Conservation (phyloP, 2,888 invertebrate species). For the Troilus luridus region DNA sequence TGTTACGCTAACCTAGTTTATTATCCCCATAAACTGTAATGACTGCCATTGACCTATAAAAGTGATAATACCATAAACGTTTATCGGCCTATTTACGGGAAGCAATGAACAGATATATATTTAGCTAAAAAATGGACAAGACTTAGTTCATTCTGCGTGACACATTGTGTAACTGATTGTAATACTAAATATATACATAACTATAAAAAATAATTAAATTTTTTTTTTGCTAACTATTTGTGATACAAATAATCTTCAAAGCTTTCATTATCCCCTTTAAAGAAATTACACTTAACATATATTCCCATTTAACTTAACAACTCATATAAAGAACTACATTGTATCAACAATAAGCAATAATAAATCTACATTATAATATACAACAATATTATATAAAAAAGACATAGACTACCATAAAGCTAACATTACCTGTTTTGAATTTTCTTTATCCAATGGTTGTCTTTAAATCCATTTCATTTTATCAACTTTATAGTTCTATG, state of each 20-base stretch:
- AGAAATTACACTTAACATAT: too few species aligned
- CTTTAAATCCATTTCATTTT: background rate
- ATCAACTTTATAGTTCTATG: background rate
- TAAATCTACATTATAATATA: background rate
- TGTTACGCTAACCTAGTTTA: slow-evolving; percentile 12
- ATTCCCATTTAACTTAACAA: too few species aligned
- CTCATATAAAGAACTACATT: too few species aligned
- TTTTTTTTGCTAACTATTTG: too few species aligned
- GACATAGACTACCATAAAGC: background rate
- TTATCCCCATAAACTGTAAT: background rate
- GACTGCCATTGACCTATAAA: background rate
- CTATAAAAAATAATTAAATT: too few species aligned
- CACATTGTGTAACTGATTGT: too few species aligned
- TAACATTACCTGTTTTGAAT: background rate
- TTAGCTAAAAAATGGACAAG: background rate
- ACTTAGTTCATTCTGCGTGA: background rate
- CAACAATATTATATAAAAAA: background rate
- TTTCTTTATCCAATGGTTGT: background rate
- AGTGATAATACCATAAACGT: background rate
- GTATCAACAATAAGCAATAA: background rate
- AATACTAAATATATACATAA: too few species aligned
- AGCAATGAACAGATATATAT: background rate
- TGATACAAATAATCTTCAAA: too few species aligned
- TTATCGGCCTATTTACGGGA: background rate
- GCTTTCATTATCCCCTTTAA: too few species aligned